Percentiles rank a stretch among this genome's conserved stretches.
phyloP scores from a whole-genome alignment of 2,113 vertebrate genomes.

The Lycocorax pyrrhopterus region DNA sequence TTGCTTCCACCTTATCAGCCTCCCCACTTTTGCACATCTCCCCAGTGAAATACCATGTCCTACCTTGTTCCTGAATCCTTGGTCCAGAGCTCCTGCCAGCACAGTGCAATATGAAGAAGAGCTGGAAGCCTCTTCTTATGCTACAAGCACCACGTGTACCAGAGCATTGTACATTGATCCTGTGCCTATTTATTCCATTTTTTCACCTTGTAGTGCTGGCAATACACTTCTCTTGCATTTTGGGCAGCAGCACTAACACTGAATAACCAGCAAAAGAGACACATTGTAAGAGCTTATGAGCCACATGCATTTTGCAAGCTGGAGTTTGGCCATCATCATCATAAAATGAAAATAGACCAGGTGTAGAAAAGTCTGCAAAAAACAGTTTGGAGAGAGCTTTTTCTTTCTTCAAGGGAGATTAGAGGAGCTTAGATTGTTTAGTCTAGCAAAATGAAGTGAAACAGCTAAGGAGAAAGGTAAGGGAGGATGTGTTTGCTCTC shows the following conservation, averaged over 20 bases:
- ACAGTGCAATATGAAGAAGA: background rate
- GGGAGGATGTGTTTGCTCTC: constrained; percentile 30
- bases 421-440: constrained; percentile 22
- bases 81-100: background rate
- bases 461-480: constrained; percentile 35
- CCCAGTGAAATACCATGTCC: background rate
- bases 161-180: background rate
- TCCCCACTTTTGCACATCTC: background rate
- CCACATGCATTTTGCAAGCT: background rate
- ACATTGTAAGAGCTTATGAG: background rate
- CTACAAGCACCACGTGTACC: background rate
- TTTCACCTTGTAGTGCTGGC: background rate
- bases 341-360: background rate
- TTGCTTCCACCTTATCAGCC: background rate
- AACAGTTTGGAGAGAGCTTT: background rate
- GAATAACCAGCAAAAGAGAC: background rate
- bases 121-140: background rate
- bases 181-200: background rate
- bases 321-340: background rate
- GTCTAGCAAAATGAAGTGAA: constrained; percentile 20
- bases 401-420: background rate
- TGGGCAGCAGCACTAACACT: background rate
- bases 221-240: background rate
- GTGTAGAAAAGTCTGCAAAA: background rate
- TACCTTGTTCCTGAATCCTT: background rate